Evolutionary conservation across 2,797 vertebrate species (phyloP).

Genomic region (Anisognathus igniventris): DNA sequence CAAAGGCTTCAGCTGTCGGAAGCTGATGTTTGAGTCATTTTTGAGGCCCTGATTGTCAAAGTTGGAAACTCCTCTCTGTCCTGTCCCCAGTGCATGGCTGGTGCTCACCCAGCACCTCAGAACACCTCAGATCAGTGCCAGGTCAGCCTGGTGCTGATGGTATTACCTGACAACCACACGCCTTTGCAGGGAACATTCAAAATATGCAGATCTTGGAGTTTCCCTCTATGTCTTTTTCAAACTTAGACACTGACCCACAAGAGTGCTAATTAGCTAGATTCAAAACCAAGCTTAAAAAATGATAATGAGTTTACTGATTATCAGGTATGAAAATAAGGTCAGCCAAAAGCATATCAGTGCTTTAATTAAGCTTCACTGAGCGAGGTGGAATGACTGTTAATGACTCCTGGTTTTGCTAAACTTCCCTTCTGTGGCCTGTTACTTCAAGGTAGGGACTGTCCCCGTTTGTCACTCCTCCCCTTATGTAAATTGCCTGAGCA

Average conservation of each 20-base stretch:
- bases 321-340: conserved; percentile 72
- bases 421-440: conserved; percentile 70
- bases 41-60: background rate
- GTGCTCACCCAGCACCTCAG: background rate
- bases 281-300: conserved; percentile 22
- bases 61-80: background rate
- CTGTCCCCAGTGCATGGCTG: rapidly evolving
- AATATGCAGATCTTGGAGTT: background rate
- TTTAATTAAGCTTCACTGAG: conserved; percentile 69
- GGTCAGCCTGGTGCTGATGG: background rate
- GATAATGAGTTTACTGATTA: conserved; percentile 51
- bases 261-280: conserved; percentile 10
- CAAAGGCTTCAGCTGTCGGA: background rate
- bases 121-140: background rate
- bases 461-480: conserved; percentile 77
- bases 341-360: conserved; percentile 51
- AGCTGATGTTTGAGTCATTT: background rate
- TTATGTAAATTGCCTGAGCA: conserved; percentile 77
- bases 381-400: conserved; percentile 49
- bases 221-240: background rate
- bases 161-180: rapidly evolving
- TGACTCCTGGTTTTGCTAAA: conserved; percentile 69
- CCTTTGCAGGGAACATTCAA: background rate
- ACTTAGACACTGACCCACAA: background rate
- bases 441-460: conserved; percentile 74